Base-by-base conservation (phyloP, 1,140 invertebrate species). In the Drosophila repleta region DNA sequence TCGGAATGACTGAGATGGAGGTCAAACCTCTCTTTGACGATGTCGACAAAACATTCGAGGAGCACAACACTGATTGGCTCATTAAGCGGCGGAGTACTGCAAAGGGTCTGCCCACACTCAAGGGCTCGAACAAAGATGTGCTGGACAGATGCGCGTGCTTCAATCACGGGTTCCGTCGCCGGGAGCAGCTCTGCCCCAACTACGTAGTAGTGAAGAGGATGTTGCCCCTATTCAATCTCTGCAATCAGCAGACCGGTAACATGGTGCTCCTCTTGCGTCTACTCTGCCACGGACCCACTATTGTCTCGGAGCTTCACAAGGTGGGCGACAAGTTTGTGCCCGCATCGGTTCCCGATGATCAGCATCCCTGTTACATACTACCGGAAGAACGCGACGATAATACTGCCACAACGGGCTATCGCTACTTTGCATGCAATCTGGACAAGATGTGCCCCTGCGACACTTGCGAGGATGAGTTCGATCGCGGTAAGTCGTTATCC, bases 171-270 rank as follows among this genome's bases (percentile, higher is more conserved):
- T 41, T 49, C 8, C 70, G 63, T 20, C 76, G 83, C 2, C 45
- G 49, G 4, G 90, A 91, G 65, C 79, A 90, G 55, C 69, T 84
- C 46, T 76, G 67, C 29, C 87, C 90, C 20, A 73, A 77, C 1
- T 88, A 74, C 1, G 77, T 80, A 24, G 7, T 85, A 0, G 60
- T 66, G 0, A 91, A 91, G 26, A 69, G 70, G 3, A 35, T 91
- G 37, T 39, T 91, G 6, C 85, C 90, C 0, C 49, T 91, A 0
- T 91, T 91, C 26, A 90, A 91, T 76, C 63, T 88, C 37, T 79
- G 81, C 48, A 63, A 74, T 18, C 68, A 72, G 53, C 90, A 91
- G 58, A 90, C 90, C 3, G 90, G 90, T 0, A 91, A 91, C 46
- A 74, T 91, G 21, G 74, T 90, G 8, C 43, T 91, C 0, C 75